phyloP scores from a whole-genome alignment of 2,797 vertebrate genomes.

The Acanthopagrus latus region DNA sequence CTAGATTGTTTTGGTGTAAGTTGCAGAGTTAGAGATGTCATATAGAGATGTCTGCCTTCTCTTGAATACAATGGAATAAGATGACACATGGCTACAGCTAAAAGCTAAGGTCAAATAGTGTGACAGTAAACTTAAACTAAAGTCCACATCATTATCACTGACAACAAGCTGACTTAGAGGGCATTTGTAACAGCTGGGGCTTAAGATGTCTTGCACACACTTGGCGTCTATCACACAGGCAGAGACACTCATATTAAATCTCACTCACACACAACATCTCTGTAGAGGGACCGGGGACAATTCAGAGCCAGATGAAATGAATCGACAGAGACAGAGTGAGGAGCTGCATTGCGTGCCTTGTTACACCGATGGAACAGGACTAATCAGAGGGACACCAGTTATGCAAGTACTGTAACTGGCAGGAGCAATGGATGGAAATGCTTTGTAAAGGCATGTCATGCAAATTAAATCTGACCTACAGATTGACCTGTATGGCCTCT shows the following conservation, averaged over 20 bases:
- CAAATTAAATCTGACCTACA: conserved; percentile 18
- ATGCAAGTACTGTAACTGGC: conserved; percentile 11
- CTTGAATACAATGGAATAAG: no score
- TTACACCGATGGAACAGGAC: conserved; percentile 27
- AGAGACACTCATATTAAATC: conserved; percentile 21
- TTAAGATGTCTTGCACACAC: conserved; percentile 42
- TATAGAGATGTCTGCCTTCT: no score
- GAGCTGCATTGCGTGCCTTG: conserved; percentile 21
- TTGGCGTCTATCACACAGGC: conserved; percentile 16
- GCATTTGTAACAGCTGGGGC: conserved; percentile 42
- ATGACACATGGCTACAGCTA: no score
- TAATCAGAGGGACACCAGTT: conserved; percentile 38
- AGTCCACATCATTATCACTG: conserved; percentile 19
- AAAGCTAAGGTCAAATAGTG: conserved; percentile 7
- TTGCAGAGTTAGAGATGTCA: no score
- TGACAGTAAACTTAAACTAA: conserved; percentile 22
- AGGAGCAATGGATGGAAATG: conserved; percentile 7
- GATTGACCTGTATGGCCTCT: neutral
- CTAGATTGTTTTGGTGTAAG: no score
- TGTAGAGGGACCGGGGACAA: neutral
- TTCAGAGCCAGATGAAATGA: conserved; percentile 43
- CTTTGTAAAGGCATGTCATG: neutral
- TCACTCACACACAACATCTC: conserved; percentile 30
- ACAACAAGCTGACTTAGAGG: conserved; percentile 35
- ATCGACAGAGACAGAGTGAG: conserved; percentile 28